phyloP scores from a whole-genome alignment of 2,113 vertebrate genomes.

The Ceratotherium simum region DNA sequence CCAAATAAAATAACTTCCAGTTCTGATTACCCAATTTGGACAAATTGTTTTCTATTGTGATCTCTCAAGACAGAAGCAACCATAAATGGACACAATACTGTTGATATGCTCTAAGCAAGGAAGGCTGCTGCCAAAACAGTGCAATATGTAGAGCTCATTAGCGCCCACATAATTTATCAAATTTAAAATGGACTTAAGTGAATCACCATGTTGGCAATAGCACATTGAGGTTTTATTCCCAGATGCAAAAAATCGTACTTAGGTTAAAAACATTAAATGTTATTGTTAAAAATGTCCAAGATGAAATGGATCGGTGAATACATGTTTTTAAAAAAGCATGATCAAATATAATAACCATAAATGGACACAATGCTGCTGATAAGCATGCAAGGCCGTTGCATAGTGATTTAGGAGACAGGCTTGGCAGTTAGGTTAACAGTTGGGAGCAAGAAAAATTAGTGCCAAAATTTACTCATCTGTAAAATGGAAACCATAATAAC shows the following conservation, averaged over 20 bases:
- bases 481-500: constrained; percentile 26
- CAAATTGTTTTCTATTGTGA: constrained; percentile 32
- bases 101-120: background rate
- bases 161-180: background rate
- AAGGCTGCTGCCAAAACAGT: constrained; percentile 51
- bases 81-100: constrained; percentile 20
- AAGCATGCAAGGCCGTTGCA: background rate
- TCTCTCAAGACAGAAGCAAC: background rate
- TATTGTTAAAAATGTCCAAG: background rate
- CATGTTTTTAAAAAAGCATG: background rate
- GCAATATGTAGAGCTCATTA: constrained; percentile 9
- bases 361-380: background rate
- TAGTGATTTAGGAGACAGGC: background rate
- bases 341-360: background rate
- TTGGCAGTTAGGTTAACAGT: background rate
- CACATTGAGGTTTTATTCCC: background rate
- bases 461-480: background rate
- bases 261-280: background rate
- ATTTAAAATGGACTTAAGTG: background rate
- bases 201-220: background rate
- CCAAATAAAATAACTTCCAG: constrained; percentile 37
- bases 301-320: background rate
- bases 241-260: constrained; percentile 7
- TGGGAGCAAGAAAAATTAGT: background rate
- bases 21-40: constrained; percentile 39